Conservation (phyloP, 23 tunicate genomes). For the Phallusia fumigata region DNA sequence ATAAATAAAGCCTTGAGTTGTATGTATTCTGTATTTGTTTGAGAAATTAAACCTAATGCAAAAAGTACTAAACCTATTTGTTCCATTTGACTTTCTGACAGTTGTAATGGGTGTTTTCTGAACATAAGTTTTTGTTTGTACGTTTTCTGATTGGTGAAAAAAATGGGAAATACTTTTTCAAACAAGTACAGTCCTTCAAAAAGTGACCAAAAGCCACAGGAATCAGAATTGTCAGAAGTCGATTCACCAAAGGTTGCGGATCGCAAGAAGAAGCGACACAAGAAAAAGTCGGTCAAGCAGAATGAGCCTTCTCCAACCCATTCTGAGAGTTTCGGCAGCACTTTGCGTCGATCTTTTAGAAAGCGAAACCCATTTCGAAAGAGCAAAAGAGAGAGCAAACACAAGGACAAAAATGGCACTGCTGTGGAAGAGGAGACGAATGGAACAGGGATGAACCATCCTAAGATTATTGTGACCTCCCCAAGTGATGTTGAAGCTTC, state of each 20-base stretch:
- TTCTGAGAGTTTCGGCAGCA: neutral
- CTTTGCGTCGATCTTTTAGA: neutral
- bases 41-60: too few species aligned
- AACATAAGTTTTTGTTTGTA: neutral
- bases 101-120: neutral
- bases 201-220: neutral
- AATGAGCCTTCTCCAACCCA: neutral
- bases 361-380: neutral
- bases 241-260: neutral
- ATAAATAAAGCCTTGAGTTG: too few species aligned
- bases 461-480: slow-evolving; percentile 41
- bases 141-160: neutral
- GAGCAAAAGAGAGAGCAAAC: slow-evolving; percentile 1
- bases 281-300: neutral
- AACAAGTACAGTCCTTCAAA: slow-evolving; percentile 6
- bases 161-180: neutral
- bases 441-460: slow-evolving; percentile 10
- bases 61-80: too few species aligned
- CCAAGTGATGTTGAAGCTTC: slow-evolving; percentile 70
- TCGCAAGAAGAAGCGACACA: neutral
- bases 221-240: neutral
- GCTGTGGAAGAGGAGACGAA: neutral
- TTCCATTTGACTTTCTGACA: neutral
- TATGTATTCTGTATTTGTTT: too few species aligned
- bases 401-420: slow-evolving; percentile 2